Conservation (phyloP, 2,797 vertebrate species). For the Protosalanx chinensis region DNA sequence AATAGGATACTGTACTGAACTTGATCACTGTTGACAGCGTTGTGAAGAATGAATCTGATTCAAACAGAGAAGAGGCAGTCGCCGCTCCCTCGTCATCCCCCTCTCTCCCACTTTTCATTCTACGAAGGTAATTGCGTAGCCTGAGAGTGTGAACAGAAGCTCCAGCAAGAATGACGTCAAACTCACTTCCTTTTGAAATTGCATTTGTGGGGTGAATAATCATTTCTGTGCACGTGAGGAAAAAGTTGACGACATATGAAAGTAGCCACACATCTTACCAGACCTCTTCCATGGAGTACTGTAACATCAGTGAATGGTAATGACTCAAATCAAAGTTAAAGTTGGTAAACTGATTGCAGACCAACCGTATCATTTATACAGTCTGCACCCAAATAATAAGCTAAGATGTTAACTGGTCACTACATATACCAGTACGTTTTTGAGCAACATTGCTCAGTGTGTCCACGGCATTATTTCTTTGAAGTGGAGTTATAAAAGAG, state of each 20-base stretch:
- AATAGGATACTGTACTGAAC: background rate
- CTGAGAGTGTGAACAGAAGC: constrained; percentile 36
- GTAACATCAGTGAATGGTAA: too few species aligned
- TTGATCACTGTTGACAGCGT: background rate
- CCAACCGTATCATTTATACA: too few species aligned
- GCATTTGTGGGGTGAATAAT: constrained; percentile 39
- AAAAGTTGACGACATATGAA: constrained; percentile 2
- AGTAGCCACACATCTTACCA: background rate
- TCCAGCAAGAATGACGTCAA: constrained; percentile 47
- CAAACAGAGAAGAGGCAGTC: background rate
- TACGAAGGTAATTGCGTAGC: constrained; percentile 54
- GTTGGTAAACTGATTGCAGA: too few species aligned
- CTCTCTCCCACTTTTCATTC: constrained; percentile 22
- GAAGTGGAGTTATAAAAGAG: background rate
- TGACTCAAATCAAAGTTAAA: too few species aligned
- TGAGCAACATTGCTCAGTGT: too few species aligned
- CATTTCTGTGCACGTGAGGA: constrained; percentile 13
- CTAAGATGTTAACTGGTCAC: too few species aligned
- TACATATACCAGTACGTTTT: too few species aligned
- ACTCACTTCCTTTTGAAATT: constrained; percentile 41
- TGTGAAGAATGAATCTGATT: background rate
- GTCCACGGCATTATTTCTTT: background rate
- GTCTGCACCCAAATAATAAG: too few species aligned
- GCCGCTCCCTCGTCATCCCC: background rate
- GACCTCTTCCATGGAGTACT: background rate